phyloP scores from a whole-genome alignment of 2,888 invertebrate species.

The Ectemnius cavifrons region DNA sequence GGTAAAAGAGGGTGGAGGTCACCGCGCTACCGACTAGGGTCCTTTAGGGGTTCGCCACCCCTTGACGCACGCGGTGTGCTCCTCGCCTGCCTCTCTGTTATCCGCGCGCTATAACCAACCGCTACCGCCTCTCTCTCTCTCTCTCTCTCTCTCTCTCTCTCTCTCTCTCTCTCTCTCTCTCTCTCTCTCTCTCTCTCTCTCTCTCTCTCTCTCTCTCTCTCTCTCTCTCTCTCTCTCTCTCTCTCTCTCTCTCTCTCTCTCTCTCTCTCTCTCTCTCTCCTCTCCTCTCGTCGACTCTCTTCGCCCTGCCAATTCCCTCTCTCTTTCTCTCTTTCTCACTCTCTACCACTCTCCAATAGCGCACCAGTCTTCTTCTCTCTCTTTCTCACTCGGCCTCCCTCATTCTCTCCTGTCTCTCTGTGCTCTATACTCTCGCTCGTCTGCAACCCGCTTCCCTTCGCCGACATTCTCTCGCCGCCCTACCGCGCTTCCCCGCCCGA shows the following conservation, averaged over 20 bases:
- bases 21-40: constrained; percentile 66
- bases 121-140: constrained; percentile 38
- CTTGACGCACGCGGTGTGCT: constrained; percentile 57
- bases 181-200: constrained; percentile 20
- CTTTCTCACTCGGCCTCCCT: constrained; percentile 13
- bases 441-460: background rate
- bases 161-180: constrained; percentile 16
- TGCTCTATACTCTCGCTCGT: background rate
- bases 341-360: constrained; percentile 14
- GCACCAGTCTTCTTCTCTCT: constrained; percentile 2
- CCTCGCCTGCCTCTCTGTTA: constrained; percentile 45
- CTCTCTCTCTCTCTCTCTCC: constrained; percentile 35
- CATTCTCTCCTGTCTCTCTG: constrained; percentile 12
- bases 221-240: constrained; percentile 10
- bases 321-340: constrained; percentile 22
- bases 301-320: constrained; percentile 2
- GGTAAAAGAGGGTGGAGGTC: constrained; percentile 64
- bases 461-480: constrained; percentile 1
- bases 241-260: constrained; percentile 13
- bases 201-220: constrained; percentile 13
- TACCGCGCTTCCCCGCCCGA: constrained; percentile 4
- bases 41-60: constrained; percentile 74
- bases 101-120: constrained; percentile 45
- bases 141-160: constrained; percentile 25
- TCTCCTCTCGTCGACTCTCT: background rate